Conservation (phyloP, 1,140 invertebrate species). For the Oryzaephilus surinamensis region DNA sequence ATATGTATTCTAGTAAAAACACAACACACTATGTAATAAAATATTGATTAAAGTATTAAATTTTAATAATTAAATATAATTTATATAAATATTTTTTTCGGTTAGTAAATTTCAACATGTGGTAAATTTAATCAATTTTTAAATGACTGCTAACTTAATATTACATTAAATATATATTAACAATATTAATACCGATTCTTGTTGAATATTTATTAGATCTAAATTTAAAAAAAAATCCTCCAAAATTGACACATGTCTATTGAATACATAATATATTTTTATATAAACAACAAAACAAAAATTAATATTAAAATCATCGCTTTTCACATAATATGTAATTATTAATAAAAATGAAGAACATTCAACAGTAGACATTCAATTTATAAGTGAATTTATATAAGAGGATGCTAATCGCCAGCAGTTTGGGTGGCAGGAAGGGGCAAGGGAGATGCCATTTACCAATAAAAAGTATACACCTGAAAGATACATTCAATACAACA, state of each 20-base stretch:
- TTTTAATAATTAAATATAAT: too few relatives aligned
- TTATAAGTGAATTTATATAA: conserved; percentile 32
- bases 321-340: background rate
- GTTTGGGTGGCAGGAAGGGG: conserved; percentile 33
- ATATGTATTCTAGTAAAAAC: too few relatives aligned
- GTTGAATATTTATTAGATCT: too few relatives aligned
- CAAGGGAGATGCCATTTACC: conserved; percentile 27
- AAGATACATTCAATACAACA: conserved; percentile 15
- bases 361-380: conserved; percentile 13
- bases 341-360: conserved; percentile 12
- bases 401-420: conserved; percentile 27
- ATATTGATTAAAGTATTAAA: too few relatives aligned
- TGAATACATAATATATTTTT: background rate
- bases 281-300: background rate
- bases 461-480: conserved; percentile 33
- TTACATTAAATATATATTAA: too few relatives aligned
- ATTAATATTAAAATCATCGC: background rate
- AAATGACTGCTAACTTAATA: too few relatives aligned
- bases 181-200: too few relatives aligned
- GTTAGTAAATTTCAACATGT: too few relatives aligned
- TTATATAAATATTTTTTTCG: too few relatives aligned
- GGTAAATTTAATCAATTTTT: too few relatives aligned
- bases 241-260: background rate
- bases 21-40: too few relatives aligned
- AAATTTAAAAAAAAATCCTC: conserved; percentile 5